Conservation (phyloP, 2,113 vertebrate species). For the Puffinus mauretanicus region DNA sequence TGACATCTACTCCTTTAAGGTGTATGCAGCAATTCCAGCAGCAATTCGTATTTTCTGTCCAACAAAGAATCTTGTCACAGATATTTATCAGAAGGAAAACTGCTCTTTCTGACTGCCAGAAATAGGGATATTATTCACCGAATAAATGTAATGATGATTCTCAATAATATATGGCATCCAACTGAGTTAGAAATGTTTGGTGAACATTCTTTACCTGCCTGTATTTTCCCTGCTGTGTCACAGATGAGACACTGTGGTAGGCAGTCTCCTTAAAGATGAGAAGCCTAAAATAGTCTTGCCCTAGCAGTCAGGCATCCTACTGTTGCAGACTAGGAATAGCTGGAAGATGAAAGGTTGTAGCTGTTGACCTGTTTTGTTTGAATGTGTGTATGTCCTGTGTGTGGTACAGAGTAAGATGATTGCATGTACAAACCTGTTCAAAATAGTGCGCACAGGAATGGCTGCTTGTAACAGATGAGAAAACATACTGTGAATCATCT, state of each 20-base stretch:
- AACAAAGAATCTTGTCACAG: neutral
- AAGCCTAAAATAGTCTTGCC: conserved; percentile 3
- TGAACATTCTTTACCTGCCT: neutral
- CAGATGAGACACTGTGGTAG: conserved; percentile 29
- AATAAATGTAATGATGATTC: neutral
- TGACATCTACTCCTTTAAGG: neutral
- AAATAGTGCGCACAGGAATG: neutral
- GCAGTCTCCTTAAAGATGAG: conserved; percentile 23
- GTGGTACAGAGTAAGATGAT: conserved; percentile 2
- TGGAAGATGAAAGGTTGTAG: conserved; percentile 49
- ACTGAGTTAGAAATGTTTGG: neutral
- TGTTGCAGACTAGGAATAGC: neutral
- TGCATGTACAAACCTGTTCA: conserved; percentile 16
- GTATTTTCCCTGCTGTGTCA: conserved; percentile 21
- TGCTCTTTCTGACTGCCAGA: neutral
- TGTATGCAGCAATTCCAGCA: neutral
- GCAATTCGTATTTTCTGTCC: neutral
- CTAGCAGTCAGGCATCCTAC: conserved; percentile 22
- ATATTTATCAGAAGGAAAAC: neutral
- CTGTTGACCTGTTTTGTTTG: conserved; percentile 10
- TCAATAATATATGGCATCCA: neutral
- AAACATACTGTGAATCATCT: conserved; percentile 30
- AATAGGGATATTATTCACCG: neutral
- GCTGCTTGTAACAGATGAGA: conserved; percentile 26
- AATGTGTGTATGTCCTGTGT: neutral